Conservation (phyloP, 2,797 vertebrate species). For the Trichosurus vulpecula region DNA sequence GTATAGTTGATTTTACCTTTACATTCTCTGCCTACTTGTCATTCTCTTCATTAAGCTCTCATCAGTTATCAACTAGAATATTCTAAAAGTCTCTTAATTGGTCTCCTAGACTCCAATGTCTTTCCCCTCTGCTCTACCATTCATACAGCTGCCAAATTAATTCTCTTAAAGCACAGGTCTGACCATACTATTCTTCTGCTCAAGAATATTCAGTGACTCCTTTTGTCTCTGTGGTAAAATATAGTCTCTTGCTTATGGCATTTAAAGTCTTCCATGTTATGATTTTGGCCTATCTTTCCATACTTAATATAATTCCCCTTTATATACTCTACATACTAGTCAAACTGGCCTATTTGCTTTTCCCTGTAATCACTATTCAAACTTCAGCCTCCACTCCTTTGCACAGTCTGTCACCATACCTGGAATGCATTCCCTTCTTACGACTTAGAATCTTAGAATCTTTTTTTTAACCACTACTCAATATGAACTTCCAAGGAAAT, state of each 20-base stretch:
- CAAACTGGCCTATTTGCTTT: too few species aligned
- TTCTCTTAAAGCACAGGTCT: not conserved
- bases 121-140: not conserved
- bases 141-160: not conserved
- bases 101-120: not conserved
- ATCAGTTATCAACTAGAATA: not conserved
- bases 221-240: not conserved
- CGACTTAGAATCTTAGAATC: too few species aligned
- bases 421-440: too few species aligned
- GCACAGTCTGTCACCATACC: too few species aligned
- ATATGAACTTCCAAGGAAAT: too few species aligned
- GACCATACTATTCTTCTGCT: not conserved
- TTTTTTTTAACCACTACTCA: too few species aligned
- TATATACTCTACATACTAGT: too few species aligned
- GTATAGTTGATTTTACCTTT: not conserved
- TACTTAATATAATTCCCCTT: not conserved
- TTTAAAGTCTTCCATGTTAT: too few species aligned
- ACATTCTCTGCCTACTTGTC: not conserved
- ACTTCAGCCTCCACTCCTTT: too few species aligned
- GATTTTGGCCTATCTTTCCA: not conserved
- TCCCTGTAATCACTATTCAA: too few species aligned
- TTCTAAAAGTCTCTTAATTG: not conserved
- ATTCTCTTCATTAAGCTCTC: not conserved
- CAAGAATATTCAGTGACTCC: constrained; percentile 11
- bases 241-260: not conserved